Evolutionary conservation across 2,888 invertebrate genomes (phyloP), one percentile per base, ranked within the genome.

Genomic region (Rhimphoctona megacephalus): DNA sequence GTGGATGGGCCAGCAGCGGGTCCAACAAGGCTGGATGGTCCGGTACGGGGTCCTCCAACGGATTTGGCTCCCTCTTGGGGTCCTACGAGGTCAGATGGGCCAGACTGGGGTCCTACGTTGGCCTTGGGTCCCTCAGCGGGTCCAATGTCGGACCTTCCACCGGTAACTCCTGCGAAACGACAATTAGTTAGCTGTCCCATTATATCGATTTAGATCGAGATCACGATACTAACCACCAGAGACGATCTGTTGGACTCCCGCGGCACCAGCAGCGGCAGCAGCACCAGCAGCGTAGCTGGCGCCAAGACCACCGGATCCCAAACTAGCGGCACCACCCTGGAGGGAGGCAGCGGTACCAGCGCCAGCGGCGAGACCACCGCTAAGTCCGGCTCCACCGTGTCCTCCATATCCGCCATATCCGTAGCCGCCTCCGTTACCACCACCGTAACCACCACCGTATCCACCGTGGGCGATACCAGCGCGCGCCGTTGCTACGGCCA

Each of bases 91-190:
- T 94, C 94, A 81, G 93, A 93, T 87, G 94, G 94, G 85, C 94
- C 94, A 88, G 92, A 92, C 89, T 94, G 94, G 89, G 94, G 94
- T 94, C 94, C 94, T 90, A 94, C 94, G 91, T 94, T 94, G 89
- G 94, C 94, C 91, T 93, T 94, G 89, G 94, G 94, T 92, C 94
- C 94, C 90, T 94, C 94, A 89, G 94, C 94, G 87, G 94, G 94
- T 93, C 94, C 94, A 89, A 94, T 92, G 93, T 94, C 94, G 87
- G 94, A 92, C 90, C 94, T 92, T 86, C 94, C 94, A 66, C 94
- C 94, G 88, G 90, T 90, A 66, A 94, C 94, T 91, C 94, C 93
- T 93, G 85, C 36, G 46, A 67, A 25, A 64, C 36, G 49, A 54
- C 1, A 69, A 49, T 7, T 49, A 6, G 49, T 49, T n/a, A 49